A percentile compares a stretch with the other conserved stretches of the same genome.
These are phyloP conservation scores for Microplitis deprimator DNA, from an alignment of 2,888 invertebrate genomes.

Conservation along the genomic window DNA sequence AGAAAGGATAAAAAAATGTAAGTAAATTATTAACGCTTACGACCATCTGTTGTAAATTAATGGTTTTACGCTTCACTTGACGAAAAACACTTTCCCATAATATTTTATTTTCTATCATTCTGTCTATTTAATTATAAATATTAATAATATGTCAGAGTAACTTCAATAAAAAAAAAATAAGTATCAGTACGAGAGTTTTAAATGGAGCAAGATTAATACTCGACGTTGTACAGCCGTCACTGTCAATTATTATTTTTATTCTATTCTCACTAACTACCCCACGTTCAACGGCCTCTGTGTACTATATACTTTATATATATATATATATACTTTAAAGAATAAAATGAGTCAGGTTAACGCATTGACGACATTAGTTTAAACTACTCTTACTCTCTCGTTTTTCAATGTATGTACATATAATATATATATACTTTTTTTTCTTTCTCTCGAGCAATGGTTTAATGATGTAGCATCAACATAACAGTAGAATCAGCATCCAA, in stretches of 20 bases:
- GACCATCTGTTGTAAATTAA: background rate
- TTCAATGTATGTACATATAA: conserved; percentile 21
- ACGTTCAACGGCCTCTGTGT: conserved; percentile 28
- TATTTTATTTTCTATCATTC: background rate
- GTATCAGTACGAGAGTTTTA: conserved; percentile 6
- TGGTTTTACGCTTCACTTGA: background rate
- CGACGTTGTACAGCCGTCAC: conserved; percentile 26
- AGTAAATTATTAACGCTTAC: background rate
- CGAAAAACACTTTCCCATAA: background rate
- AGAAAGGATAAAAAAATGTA: background rate
- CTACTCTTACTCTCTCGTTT: conserved; percentile 16
- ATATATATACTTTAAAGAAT: background rate
- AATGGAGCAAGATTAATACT: conserved; percentile 1
- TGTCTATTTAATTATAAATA: background rate
- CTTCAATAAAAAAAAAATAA: background rate
- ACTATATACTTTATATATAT: background rate
- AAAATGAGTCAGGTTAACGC: conserved; percentile 22
- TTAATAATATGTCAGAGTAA: background rate
- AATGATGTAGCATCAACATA: conserved; percentile 8
- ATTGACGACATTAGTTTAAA: conserved; percentile 11
- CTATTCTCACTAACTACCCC: conserved; percentile 19
- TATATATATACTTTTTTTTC: conserved; percentile 21
- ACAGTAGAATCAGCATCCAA: background rate
- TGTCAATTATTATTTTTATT: conserved; percentile 35
- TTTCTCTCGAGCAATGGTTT: conserved; percentile 3